These are phyloP conservation scores for Pyrocoelia pectoralis DNA, from an alignment of 2,888 invertebrate species.

Conservation along the genomic window DNA sequence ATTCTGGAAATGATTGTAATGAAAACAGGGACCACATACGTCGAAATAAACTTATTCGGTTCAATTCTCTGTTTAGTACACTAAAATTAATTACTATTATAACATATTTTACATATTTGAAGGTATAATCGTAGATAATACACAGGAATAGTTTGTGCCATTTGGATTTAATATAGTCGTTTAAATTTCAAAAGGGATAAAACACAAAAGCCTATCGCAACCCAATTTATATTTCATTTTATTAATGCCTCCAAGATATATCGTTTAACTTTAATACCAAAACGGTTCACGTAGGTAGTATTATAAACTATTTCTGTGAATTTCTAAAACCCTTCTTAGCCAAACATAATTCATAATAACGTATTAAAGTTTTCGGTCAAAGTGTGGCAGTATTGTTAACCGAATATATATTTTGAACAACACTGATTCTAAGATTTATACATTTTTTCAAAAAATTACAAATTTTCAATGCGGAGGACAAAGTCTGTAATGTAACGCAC, in stretches of 20 bases:
- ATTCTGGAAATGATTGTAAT: background rate
- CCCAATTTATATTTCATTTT: constrained; percentile 3
- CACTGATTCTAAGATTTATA: no score
- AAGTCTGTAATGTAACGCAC: no score
- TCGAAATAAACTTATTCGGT: no score
- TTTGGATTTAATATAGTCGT: background rate
- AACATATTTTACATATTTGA: no score
- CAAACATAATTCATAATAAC: background rate
- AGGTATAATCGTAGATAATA: no score
- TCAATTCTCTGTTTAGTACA: no score
- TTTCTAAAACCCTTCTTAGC: background rate
- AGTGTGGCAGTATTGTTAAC: no score
- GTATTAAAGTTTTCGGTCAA: background rate
- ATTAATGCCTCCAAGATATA: constrained; percentile 8
- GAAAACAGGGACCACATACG: background rate
- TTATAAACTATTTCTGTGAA: constrained; percentile 6
- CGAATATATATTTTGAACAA: no score
- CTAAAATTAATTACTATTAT: no score
- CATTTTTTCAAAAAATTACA: no score
- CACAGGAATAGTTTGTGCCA: background rate
- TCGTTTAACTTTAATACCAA: constrained; percentile 1
- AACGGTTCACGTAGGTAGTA: background rate
- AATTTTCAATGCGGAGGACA: no score
- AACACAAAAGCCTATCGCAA: background rate
- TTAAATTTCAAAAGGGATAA: background rate